Percentiles rank a stretch among this genome's conserved stretches.
Evolutionary conservation across 2,113 vertebrate genomes (phyloP).

Genomic region (Hippoglossus stenolepis): DNA sequence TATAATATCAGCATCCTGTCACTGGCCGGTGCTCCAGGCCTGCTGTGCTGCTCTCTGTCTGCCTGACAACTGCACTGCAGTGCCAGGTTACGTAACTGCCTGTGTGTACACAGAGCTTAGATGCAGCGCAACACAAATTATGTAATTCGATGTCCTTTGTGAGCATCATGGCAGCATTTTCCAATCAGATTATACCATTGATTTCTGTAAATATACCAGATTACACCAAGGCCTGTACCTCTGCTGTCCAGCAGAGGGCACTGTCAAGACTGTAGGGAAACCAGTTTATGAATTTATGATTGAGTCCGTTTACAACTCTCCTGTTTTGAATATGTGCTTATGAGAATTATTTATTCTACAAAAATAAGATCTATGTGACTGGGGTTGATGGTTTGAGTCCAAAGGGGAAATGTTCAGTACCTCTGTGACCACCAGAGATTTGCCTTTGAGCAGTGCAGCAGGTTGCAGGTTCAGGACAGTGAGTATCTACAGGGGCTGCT

Average conservation of each 20-base stretch:
- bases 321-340: too few relatives aligned
- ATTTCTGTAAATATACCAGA: not conserved
- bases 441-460: too few relatives aligned
- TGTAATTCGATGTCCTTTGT: not conserved
- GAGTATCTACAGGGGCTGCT: too few relatives aligned
- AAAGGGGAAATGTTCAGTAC: too few relatives aligned
- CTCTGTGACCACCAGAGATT: too few relatives aligned
- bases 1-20: too few relatives aligned
- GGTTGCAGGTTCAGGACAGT: too few relatives aligned
- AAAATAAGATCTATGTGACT: too few relatives aligned
- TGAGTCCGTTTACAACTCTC: too few relatives aligned
- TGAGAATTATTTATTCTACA: too few relatives aligned
- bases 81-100: slow-evolving; percentile 43
- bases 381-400: too few relatives aligned
- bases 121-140: slow-evolving; percentile 31
- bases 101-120: not conserved
- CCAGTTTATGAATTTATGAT: not conserved
- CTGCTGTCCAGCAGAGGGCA: not conserved
- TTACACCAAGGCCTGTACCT: not conserved
- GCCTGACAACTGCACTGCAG: slow-evolving; percentile 46
- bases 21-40: not conserved
- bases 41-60: not conserved
- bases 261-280: not conserved
- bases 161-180: not conserved
- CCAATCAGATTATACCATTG: not conserved